Evolutionary conservation across 2,888 invertebrate species (phyloP), one percentile per base, ranked within the genome.

Genomic region (Leistus spinibarbis): DNA sequence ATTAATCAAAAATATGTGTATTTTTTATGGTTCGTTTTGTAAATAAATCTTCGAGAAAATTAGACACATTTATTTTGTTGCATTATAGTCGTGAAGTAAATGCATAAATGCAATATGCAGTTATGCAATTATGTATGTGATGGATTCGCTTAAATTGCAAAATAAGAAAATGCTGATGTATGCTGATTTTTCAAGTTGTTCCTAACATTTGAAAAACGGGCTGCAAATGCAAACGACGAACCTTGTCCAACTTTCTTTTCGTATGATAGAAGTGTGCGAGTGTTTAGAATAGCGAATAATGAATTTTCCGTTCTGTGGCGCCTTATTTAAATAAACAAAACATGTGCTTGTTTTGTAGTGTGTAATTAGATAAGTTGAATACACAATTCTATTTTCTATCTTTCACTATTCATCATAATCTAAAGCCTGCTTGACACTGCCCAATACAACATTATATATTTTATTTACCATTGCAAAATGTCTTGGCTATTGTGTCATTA

Each of bases 351-450:
- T 40, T 40, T 40, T 40, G 40, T 7, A 40, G 56, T 53, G 57
- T 72, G 72, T 66, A 72, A 72, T 72, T 65, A 57, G 72, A 65
- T 65, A 72, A 72, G 56, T 40, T 66, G 65, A 65, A 72, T 72
- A 72, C 72, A 16, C 54, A 71, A 72, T 57, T 72, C 7, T 22
- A 64, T 64, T 64, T 64, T 22, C 27, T n/a, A n/a, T 64, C 64
- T 64, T 64, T 22, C 27, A 64, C 27, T 64, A 13, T 64, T 23
- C 2, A 7, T 22, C n/a, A 63, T 10, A 19, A 22, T 63, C 63
- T 22, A n/a, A 9, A 53, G 7, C 53, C n/a, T n/a, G n/a, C n/a
- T n/a, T n/a, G n/a, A n/a, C n/a, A n/a, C n/a, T n/a, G n/a, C n/a
- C n/a, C n/a, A n/a, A 40, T 40, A 40, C 40, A 40, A 10, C 40